Percentiles rank a stretch among this genome's conserved stretches.
phyloP scores from a whole-genome alignment of 2,888 invertebrate species.

The Parapristionchus giblindavisi region DNA sequence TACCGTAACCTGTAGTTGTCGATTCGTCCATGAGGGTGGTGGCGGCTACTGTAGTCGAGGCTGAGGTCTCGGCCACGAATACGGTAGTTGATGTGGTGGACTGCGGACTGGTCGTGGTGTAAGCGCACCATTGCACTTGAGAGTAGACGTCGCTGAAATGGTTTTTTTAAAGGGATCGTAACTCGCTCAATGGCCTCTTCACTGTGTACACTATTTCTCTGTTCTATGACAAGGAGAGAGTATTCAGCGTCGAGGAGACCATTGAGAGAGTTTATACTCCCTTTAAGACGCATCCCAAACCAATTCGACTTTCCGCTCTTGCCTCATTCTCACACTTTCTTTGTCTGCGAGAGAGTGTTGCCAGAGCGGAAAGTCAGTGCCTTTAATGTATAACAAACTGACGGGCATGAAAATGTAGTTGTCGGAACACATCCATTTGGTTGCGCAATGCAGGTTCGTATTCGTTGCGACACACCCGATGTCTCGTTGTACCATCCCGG shows the following conservation, averaged over 20 bases:
- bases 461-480: slow-evolving; percentile 7
- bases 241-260: no score
- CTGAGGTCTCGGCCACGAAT: not conserved
- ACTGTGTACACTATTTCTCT: no score
- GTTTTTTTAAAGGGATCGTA: not conserved
- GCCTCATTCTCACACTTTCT: not conserved
- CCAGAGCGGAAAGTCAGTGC: not conserved
- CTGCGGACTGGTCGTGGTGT: not conserved
- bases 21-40: not conserved
- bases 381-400: not conserved
- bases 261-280: no score
- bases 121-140: slow-evolving; percentile 33
- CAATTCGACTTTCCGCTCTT: not conserved
- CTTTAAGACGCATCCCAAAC: no score
- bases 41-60: not conserved
- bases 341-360: not conserved
- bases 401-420: slow-evolving; percentile 16
- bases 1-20: no score
- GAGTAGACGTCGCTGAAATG: slow-evolving; percentile 12
- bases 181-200: not conserved
- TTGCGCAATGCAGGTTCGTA: not conserved
- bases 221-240: no score
- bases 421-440: slow-evolving; percentile 16
- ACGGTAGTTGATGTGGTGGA: not conserved
- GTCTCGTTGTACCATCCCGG: slow-evolving; percentile 25